A percentile compares a stretch with the other conserved stretches of the same genome.
Conservation (phyloP, 1,140 invertebrate genomes). For the Periplaneta americana region DNA sequence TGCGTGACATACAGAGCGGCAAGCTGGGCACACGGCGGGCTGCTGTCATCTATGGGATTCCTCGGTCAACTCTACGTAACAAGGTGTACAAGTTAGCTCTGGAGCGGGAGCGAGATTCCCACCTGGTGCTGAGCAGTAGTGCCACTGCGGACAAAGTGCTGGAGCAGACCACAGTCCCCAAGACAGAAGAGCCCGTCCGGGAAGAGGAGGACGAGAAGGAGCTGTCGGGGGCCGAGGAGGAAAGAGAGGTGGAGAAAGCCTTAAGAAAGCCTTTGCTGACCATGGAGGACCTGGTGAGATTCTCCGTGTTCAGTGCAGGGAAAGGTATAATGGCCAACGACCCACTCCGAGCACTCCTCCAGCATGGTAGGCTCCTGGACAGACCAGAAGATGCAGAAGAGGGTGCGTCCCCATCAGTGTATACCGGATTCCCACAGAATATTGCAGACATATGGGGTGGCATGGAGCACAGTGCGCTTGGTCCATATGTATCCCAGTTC, state of each 20-base stretch:
- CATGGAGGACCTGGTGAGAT: slow-evolving; percentile 53
- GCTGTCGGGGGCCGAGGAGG: slow-evolving; percentile 56
- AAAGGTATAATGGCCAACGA: slow-evolving; percentile 35
- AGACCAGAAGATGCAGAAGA: slow-evolving; percentile 21
- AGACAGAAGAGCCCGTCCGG: slow-evolving; percentile 46
- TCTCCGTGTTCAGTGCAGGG: slow-evolving; percentile 39
- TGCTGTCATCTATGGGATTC: slow-evolving; percentile 92
- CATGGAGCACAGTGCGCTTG: slow-evolving; percentile 47
- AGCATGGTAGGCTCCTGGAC: slow-evolving; percentile 40
- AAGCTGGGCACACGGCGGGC: slow-evolving; percentile 87
- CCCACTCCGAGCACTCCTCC: slow-evolving; percentile 50
- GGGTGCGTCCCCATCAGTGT: slow-evolving; percentile 7
- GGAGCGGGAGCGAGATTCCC: slow-evolving; percentile 57
- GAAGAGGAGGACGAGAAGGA: slow-evolving; percentile 55
- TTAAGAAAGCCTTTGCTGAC: slow-evolving; percentile 49
- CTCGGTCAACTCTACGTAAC: slow-evolving; percentile 88
- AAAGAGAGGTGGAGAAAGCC: slow-evolving; percentile 55
- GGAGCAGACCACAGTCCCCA: slow-evolving; percentile 26
- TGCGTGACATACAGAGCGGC: slow-evolving; percentile 87
- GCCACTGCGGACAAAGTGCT: background rate
- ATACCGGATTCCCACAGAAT: slow-evolving; percentile 2
- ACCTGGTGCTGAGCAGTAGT: slow-evolving; percentile 32
- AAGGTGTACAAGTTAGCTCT: slow-evolving; percentile 84
- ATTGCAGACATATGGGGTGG: slow-evolving; percentile 37
- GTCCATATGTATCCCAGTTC: slow-evolving; percentile 51